These are phyloP conservation scores for Dendrophyllia cribrosa DNA, from an alignment of 64 coral and sea anemone species.

Conservation along the genomic window DNA sequence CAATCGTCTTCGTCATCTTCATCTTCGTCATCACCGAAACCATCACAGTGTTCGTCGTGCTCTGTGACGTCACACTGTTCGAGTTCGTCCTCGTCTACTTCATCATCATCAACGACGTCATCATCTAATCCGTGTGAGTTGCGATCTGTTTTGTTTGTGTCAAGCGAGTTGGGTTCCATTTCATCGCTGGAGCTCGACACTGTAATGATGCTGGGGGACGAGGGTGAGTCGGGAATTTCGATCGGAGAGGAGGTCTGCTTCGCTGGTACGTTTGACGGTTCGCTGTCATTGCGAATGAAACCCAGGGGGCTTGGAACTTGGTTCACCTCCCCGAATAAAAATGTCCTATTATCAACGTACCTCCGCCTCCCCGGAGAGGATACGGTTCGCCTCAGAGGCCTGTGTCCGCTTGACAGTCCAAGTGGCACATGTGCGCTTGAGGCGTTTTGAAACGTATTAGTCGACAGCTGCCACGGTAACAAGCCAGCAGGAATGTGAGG, in stretches of 20 bases:
- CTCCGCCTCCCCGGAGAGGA: slow-evolving; percentile 60
- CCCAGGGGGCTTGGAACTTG: slow-evolving; percentile 20
- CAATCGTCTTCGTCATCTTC: slow-evolving; percentile 92
- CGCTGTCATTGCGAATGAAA: slow-evolving; percentile 27
- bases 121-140: slow-evolving; percentile 28
- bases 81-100: slow-evolving; percentile 59
- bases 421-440: slow-evolving; percentile 14
- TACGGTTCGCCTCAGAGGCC: slow-evolving; percentile 39
- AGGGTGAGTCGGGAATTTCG: slow-evolving; percentile 94
- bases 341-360: slow-evolving; percentile 4
- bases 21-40: slow-evolving; percentile 86
- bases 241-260: slow-evolving; percentile 92
- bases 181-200: slow-evolving; percentile 99
- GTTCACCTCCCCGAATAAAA: slow-evolving; percentile 38
- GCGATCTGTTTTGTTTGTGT: slow-evolving; percentile 57
- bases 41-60: slow-evolving; percentile 77
- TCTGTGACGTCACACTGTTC: slow-evolving; percentile 36
- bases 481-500: slow-evolving; percentile 81
- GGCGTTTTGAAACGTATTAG: neutral
- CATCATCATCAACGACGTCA: slow-evolving; percentile 42
- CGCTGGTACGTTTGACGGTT: neutral
- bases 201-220: slow-evolving; percentile 94
- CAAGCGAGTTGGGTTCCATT: slow-evolving; percentile 90
- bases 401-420: slow-evolving; percentile 3
- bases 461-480: slow-evolving; percentile 89